Conservation (phyloP, 2,888 invertebrate species). For the Chalcis sispes region DNA sequence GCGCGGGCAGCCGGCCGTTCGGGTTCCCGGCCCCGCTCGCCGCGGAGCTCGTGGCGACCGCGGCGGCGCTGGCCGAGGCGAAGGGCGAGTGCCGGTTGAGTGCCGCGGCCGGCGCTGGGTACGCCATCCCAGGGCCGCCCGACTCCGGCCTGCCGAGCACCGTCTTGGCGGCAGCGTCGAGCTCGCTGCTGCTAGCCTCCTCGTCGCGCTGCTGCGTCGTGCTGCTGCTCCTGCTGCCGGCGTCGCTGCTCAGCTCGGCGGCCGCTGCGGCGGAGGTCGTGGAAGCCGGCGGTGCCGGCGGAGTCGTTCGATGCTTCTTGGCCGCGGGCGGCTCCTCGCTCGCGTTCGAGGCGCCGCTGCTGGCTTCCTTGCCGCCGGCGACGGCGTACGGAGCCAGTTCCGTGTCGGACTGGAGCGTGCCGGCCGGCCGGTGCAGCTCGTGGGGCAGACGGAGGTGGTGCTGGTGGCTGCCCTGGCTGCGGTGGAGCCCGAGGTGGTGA, state of each 20-base stretch:
- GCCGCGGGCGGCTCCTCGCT: conserved; percentile 47
- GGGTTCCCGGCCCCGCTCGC: conserved; percentile 57
- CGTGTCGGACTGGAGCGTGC: conserved; percentile 32
- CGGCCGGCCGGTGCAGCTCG: conserved; percentile 55
- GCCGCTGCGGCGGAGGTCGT: conserved; percentile 57
- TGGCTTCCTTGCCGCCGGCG: conserved; percentile 47
- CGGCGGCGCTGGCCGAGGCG: conserved; percentile 58
- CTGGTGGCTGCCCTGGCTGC: conserved; percentile 54
- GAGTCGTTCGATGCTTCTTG: conserved; percentile 26
- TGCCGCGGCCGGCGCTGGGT: conserved; percentile 75
- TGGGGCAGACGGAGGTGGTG: conserved; percentile 50
- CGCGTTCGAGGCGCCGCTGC: conserved; percentile 56
- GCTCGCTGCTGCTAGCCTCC: conserved; percentile 22
- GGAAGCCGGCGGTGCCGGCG: conserved; percentile 24
- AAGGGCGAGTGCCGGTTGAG: conserved; percentile 73
- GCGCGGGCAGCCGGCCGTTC: conserved; percentile 85
- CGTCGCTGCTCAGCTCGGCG: conserved; percentile 31
- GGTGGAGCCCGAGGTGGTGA: conserved; percentile 45
- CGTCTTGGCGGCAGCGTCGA: conserved; percentile 73
- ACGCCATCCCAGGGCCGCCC: conserved; percentile 76
- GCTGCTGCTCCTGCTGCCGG: too few species aligned
- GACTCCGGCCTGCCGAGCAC: conserved; percentile 75
- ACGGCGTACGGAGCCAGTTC: conserved; percentile 54
- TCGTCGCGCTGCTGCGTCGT: conserved; percentile 25
- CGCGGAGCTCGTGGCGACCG: conserved; percentile 42